Evolutionary conservation across 1,140 invertebrate genomes (phyloP), one percentile per base, ranked within the genome.

Genomic region (Cyrtorhinus lividipennis): DNA sequence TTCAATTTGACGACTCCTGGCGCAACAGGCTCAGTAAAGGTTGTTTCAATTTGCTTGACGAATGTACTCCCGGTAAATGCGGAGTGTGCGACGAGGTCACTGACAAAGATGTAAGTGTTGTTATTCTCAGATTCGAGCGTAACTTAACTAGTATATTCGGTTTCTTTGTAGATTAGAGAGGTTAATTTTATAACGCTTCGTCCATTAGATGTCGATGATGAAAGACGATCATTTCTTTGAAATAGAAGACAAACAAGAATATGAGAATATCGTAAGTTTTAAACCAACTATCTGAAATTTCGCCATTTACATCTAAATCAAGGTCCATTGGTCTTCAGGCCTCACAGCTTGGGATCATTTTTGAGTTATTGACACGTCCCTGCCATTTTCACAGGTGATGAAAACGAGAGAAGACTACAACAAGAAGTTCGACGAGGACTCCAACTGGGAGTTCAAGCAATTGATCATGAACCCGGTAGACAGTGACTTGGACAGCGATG

Each of bases 211-310:
- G 48, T 12, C 48, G 20, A 53, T 22, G 10, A 53, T 53, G 48
- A 53, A 53, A 20, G 48, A 53, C 18, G 48, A 53, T 5, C 48
- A 53, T 53, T 53, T 53, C 20, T 53, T 15, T 53, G 48, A 53
- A 20, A 53, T 53, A 12, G 48, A 53, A 53, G 48, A 53, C 20
- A 53, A 53, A 22, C 10, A 53, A 20, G 48, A 53, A 15, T 53
- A 53, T 22, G 5, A 20, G 18, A 20, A 53, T 20, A 22, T 53
- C 5, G 48, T n/a, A 44, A 44, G 38, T 44, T 44, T n/a, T n/a
- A n/a, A n/a, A n/a, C n/a, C n/a, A n/a, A n/a, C n/a, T n/a, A n/a
- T n/a, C n/a, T n/a, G n/a, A n/a, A n/a, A n/a, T n/a, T n/a, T n/a
- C n/a, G n/a, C n/a, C n/a, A n/a, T n/a, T n/a, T n/a, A n/a, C n/a